phyloP scores from a whole-genome alignment of 35 echinoderm and acorn worm species.

The Lytechinus variegatus region DNA sequence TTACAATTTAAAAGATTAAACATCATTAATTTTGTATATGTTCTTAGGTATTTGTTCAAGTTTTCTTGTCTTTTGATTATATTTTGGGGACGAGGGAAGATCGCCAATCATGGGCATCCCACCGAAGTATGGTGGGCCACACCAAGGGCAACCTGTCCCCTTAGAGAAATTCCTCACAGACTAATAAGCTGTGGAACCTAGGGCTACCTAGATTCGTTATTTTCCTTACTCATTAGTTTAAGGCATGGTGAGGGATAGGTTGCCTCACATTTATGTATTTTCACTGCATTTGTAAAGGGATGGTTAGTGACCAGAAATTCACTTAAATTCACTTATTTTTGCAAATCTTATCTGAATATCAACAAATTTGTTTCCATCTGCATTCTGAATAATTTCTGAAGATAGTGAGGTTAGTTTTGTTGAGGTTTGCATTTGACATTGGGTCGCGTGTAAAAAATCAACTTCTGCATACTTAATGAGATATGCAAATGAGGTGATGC shows the following conservation, averaged over 20 bases:
- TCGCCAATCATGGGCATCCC: constrained; percentile 58
- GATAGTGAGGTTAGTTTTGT: neutral
- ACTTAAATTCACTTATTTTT: neutral
- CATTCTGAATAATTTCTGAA: neutral
- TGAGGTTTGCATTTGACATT: neutral
- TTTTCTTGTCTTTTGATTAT: neutral
- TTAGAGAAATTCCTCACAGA: constrained; percentile 81
- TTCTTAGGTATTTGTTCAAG: no score
- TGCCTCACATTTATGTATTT: neutral
- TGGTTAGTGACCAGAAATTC: neutral
- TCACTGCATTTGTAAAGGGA: neutral
- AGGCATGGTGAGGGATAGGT: constrained; percentile 21
- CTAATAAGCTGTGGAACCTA: constrained; percentile 74
- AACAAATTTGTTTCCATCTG: neutral
- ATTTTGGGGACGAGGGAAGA: constrained; percentile 58
- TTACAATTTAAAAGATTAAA: no score
- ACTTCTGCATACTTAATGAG: neutral
- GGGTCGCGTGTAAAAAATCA: neutral
- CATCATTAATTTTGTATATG: no score
- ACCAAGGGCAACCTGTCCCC: constrained; percentile 84
- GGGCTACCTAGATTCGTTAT: constrained; percentile 80
- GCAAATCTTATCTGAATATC: neutral
- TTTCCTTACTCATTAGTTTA: constrained; percentile 96
- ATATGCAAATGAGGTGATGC: neutral
- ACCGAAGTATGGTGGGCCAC: constrained; percentile 72